These are phyloP conservation scores for Drosophila mulleri DNA, from an alignment of 2,888 invertebrate genomes.

Conservation along the genomic window DNA sequence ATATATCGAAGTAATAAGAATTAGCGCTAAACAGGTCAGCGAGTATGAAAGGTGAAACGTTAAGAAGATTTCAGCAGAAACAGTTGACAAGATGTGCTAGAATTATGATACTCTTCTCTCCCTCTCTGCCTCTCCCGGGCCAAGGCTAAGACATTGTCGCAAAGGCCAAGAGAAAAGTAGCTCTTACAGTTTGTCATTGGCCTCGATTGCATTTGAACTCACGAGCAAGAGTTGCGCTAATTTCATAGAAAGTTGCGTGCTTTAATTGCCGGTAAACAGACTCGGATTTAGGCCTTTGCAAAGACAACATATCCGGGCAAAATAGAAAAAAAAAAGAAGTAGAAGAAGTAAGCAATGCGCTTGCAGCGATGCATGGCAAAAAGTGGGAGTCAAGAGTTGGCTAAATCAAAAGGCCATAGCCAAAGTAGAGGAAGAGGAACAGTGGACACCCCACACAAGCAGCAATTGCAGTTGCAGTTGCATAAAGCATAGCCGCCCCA, in stretches of 20 bases:
- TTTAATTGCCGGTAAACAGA: constrained; percentile 51
- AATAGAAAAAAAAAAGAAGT: neutral
- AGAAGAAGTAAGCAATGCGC: constrained; percentile 12
- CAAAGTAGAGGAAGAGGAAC: neutral
- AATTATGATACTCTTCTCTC: neutral
- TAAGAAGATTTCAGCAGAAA: neutral
- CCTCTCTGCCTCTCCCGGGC: neutral
- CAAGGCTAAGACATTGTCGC: neutral
- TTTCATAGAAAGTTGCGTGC: constrained; percentile 73
- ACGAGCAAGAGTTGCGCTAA: constrained; percentile 34
- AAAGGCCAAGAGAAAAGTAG: neutral
- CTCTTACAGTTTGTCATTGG: constrained; percentile 10
- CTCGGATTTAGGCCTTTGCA: neutral
- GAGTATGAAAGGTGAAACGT: neutral
- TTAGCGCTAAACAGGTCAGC: neutral
- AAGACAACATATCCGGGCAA: constrained; percentile 4
- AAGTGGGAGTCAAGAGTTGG: constrained; percentile 37
- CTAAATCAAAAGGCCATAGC: constrained; percentile 13
- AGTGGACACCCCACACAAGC: constrained; percentile 9
- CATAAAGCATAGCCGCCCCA: constrained; percentile 50
- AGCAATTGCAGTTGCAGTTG: constrained; percentile 27
- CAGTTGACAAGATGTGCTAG: too few species aligned
- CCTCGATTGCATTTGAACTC: constrained; percentile 4
- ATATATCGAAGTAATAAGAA: neutral
- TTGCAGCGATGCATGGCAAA: constrained; percentile 42